These are phyloP conservation scores for Aromia moschata DNA, from an alignment of 2,888 invertebrate species.

Conservation along the genomic window DNA sequence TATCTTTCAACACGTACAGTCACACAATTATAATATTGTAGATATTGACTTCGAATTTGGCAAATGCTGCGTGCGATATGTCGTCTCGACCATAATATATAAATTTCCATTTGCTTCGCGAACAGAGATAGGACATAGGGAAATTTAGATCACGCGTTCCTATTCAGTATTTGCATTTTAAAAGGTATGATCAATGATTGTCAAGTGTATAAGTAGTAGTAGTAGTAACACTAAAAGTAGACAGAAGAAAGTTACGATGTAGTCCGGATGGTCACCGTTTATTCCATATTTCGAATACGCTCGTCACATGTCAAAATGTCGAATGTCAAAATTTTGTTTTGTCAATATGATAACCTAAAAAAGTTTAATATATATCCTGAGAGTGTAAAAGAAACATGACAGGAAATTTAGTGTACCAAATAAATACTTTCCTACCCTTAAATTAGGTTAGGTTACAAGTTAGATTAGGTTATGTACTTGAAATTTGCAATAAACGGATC, in stretches of 20 bases:
- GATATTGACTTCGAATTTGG: slow-evolving; percentile 76
- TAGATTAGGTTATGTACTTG: no score
- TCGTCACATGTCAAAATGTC: neutral
- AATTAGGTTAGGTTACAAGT: no score
- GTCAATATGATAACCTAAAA: no score
- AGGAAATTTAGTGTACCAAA: no score
- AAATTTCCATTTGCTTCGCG: slow-evolving; percentile 40
- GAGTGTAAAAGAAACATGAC: no score
- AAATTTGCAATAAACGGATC: no score
- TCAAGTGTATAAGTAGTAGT: slow-evolving; percentile 58
- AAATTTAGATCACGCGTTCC: slow-evolving; percentile 48
- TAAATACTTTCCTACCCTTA: no score
- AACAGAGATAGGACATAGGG: slow-evolving; percentile 43
- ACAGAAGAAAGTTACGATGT: slow-evolving; percentile 48
- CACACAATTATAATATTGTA: slow-evolving; percentile 59
- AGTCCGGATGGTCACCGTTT: no score
- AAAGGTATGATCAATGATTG: slow-evolving; percentile 56
- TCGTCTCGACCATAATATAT: slow-evolving; percentile 46
- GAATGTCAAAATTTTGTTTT: neutral
- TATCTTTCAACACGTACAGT: slow-evolving; percentile 68
- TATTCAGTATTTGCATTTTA: slow-evolving; percentile 48
- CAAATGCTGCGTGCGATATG: slow-evolving; percentile 64
- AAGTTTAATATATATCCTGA: no score
- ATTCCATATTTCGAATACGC: slow-evolving; percentile 33
- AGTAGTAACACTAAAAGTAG: slow-evolving; percentile 50